phyloP scores from a whole-genome alignment of 2,888 invertebrate species.

The Isoperla grammatica region DNA sequence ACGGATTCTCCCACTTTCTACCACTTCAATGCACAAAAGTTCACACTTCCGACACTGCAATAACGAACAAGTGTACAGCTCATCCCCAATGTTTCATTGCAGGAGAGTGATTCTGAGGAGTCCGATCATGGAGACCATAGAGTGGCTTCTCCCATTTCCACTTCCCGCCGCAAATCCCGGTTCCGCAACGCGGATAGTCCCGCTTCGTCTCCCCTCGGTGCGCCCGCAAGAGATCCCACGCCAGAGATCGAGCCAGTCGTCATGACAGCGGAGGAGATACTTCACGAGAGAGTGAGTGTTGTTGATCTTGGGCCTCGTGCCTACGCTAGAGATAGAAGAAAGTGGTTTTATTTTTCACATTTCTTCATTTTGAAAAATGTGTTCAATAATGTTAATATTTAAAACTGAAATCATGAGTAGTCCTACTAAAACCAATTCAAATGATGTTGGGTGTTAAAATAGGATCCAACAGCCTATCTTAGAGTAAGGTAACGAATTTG shows the following conservation, averaged over 20 bases:
- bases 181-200: constrained; percentile 42
- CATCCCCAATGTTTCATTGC: constrained; percentile 4
- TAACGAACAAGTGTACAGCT: too few relatives aligned
- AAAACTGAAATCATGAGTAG: too few relatives aligned
- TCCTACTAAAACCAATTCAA: too few relatives aligned
- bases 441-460: too few relatives aligned
- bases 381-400: too few relatives aligned
- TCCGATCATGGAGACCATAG: constrained; percentile 19
- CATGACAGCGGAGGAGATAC: constrained; percentile 57
- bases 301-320: constrained; percentile 20
- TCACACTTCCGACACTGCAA: too few relatives aligned
- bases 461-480: too few relatives aligned
- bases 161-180: constrained; percentile 39
- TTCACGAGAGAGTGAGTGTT: constrained; percentile 63
- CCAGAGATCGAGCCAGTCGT: constrained; percentile 41
- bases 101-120: constrained; percentile 46
- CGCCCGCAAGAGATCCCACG: constrained; percentile 36
- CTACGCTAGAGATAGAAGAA: constrained; percentile 22
- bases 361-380: too few relatives aligned
- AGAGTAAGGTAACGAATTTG: too few relatives aligned
- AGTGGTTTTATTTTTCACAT: too few relatives aligned
- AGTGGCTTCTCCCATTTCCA: constrained; percentile 17
- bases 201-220: constrained; percentile 33
- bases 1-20: too few relatives aligned
- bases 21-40: too few relatives aligned